Evolutionary conservation across 2,113 vertebrate genomes (phyloP).

Genomic region (Aramus guarauna): DNA sequence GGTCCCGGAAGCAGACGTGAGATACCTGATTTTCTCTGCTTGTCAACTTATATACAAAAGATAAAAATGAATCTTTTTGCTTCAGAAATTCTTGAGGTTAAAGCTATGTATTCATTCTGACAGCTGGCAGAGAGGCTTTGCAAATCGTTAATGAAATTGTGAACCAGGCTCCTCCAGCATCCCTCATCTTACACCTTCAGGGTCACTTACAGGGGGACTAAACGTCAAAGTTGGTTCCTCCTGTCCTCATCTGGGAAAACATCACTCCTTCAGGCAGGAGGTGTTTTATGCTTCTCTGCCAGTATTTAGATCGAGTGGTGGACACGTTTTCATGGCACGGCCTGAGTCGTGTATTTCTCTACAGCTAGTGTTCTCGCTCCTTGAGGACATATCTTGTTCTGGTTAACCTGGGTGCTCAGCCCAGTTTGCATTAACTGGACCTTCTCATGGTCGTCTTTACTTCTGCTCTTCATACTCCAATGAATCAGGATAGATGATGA

Average conservation of each 20-base stretch:
- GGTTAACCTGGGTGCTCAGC: background rate
- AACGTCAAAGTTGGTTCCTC: background rate
- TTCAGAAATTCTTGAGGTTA: background rate
- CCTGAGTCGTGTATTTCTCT: background rate
- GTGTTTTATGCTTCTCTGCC: background rate
- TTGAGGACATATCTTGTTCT: background rate
- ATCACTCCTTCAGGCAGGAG: background rate
- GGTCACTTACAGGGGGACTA: background rate
- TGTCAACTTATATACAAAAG: background rate
- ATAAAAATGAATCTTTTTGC: background rate
- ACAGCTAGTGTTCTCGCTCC: background rate
- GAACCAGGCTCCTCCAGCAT: background rate
- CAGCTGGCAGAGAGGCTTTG: background rate
- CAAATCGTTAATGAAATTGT: background rate
- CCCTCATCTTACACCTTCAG: background rate
- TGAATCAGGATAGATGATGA: background rate
- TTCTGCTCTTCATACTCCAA: background rate
- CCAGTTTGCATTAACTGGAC: background rate
- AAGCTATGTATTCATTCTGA: background rate
- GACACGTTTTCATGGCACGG: background rate
- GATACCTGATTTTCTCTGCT: conserved; percentile 27
- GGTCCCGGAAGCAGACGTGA: background rate
- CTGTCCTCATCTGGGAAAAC: background rate
- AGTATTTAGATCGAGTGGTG: background rate
- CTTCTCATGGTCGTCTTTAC: background rate